phyloP scores from a whole-genome alignment of 2,113 vertebrate genomes.

The Serinus canaria region DNA sequence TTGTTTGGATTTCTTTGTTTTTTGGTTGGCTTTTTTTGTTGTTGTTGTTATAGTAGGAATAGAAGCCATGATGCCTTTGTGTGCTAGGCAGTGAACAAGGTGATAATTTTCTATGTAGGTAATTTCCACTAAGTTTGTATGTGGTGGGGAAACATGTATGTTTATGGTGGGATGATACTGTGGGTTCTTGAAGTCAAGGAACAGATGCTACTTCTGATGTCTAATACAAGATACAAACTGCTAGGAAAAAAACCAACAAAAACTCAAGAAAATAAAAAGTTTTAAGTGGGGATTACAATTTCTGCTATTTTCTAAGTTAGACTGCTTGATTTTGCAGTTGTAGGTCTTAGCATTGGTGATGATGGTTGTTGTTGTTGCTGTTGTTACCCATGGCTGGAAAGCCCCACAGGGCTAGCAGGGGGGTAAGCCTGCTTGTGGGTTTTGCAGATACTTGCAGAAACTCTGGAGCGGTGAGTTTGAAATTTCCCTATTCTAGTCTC shows the following conservation, averaged over 20 bases:
- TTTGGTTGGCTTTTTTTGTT: too few species aligned
- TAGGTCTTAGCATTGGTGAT: neutral
- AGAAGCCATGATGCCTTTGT: neutral
- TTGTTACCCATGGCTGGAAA: neutral
- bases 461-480: neutral
- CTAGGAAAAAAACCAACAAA: neutral
- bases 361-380: too few species aligned
- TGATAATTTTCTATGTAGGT: neutral
- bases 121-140: neutral
- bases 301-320: neutral
- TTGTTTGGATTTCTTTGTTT: neutral
- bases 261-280: neutral
- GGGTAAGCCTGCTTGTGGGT: neutral
- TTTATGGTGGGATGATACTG: neutral
- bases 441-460: neutral
- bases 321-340: neutral
- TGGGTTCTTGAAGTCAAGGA: neutral
- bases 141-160: rapidly evolving
- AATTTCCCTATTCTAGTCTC: neutral
- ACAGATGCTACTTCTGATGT: neutral
- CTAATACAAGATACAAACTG: neutral
- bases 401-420: neutral
- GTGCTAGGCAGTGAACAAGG: neutral
- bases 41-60: neutral
- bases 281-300: neutral